phyloP scores from a whole-genome alignment of 2,113 vertebrate genomes.

The Sinocyclocheilus anophthalmus region DNA sequence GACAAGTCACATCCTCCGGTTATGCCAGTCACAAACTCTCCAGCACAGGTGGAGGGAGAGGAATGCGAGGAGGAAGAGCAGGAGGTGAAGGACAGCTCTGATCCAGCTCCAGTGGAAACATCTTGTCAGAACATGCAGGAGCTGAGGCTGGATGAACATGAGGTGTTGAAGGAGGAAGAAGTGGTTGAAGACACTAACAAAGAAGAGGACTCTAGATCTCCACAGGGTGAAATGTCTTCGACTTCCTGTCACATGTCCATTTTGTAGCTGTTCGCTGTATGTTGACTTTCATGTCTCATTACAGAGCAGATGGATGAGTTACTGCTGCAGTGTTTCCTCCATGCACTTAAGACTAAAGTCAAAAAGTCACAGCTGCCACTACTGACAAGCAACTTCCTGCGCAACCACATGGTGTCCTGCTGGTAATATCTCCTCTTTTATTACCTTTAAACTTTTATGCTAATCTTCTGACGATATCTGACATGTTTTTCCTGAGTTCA shows the following conservation, averaged over 20 bases:
- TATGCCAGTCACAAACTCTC: conserved; percentile 71
- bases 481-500: background rate
- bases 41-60: conserved; percentile 50
- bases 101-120: conserved; percentile 45
- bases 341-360: conserved; percentile 89
- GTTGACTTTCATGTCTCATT: conserved; percentile 43
- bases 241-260: background rate
- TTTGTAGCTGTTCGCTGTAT: conserved; percentile 18
- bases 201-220: conserved; percentile 72
- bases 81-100: conserved; percentile 51
- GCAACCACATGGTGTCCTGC: conserved; percentile 92
- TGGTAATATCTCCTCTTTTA: conserved; percentile 77
- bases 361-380: conserved; percentile 94
- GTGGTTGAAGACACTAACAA: conserved; percentile 48
- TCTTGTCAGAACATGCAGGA: conserved; percentile 60
- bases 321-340: conserved; percentile 88
- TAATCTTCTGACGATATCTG: background rate
- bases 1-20: conserved; percentile 86
- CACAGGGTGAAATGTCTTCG: conserved; percentile 78
- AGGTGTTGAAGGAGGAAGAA: conserved; percentile 50
- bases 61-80: conserved; percentile 57
- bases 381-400: conserved; percentile 90
- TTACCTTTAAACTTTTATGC: background rate
- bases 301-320: conserved; percentile 92
- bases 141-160: conserved; percentile 61